These are phyloP conservation scores for Lepus oiostolus DNA, from an alignment of 2,797 vertebrate species.

Conservation along the genomic window DNA sequence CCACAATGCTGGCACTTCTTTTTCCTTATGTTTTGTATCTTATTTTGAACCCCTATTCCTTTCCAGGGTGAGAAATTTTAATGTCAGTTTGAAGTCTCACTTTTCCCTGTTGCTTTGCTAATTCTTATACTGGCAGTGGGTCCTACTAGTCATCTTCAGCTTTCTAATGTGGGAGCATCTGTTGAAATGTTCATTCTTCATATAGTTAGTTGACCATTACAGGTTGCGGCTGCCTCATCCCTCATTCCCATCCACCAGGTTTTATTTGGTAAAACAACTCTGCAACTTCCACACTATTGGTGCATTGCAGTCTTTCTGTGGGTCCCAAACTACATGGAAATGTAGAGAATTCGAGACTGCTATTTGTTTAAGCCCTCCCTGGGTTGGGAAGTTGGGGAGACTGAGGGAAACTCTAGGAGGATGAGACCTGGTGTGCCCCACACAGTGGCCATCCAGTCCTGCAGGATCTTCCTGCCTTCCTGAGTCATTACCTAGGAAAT, in stretches of 20 bases:
- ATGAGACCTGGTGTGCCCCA: not conserved
- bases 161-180: not conserved
- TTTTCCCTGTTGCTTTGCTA: not conserved
- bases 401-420: not conserved
- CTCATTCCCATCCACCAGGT: not conserved
- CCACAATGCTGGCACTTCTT: no score
- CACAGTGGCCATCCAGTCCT: not conserved
- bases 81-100: not conserved
- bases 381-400: not conserved
- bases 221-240: not conserved
- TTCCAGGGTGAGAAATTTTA: not conserved
- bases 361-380: not conserved
- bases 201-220: not conserved
- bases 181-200: slow-evolving; percentile 21
- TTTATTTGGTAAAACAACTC: not conserved
- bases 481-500: not conserved
- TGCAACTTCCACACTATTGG: not conserved
- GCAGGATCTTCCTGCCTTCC: not conserved
- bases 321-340: not conserved
- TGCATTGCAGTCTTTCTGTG: not conserved
- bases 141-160: not conserved
- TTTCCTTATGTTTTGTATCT: not conserved
- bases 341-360: not conserved
- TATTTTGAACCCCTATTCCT: not conserved
- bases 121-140: not conserved